Percentiles rank a stretch among this genome's conserved stretches.
Conservation (phyloP, 2,797 vertebrate species). For the Lagorchestes hirsutus region DNA sequence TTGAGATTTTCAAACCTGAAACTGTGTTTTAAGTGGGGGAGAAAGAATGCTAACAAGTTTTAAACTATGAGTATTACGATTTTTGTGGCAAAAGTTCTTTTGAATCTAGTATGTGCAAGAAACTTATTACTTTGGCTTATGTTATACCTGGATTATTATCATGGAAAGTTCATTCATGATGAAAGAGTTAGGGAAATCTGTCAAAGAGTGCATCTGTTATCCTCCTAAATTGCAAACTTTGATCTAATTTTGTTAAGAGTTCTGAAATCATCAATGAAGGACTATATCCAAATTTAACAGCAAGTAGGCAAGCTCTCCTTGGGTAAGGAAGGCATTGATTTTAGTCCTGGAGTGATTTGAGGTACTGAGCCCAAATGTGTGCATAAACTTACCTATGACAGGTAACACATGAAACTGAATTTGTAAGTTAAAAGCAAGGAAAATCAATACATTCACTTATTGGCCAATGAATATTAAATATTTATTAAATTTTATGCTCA, state of each 20-base stretch:
- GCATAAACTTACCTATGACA: background rate
- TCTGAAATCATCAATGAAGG: background rate
- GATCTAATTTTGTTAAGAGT: background rate
- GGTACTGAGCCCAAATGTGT: background rate
- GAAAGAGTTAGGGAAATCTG: background rate
- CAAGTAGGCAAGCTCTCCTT: accelerated
- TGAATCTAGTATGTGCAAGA: background rate
- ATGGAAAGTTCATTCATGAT: background rate
- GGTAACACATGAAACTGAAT: background rate
- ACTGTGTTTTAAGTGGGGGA: conserved; percentile 29
- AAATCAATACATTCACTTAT: background rate
- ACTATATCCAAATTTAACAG: background rate
- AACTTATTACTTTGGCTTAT: conserved; percentile 7
- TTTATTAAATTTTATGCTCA: background rate
- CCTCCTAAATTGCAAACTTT: background rate
- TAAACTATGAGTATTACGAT: conserved; percentile 31
- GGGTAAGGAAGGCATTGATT: background rate
- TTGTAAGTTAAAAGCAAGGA: background rate
- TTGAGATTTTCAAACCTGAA: conserved; percentile 61
- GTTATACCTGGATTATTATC: background rate
- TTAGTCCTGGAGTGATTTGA: too few species aligned
- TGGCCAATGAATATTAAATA: background rate
- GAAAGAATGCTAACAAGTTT: conserved; percentile 9
- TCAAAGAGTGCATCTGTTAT: background rate
- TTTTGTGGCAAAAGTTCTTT: background rate